Evolutionary conservation across 2,888 invertebrate genomes (phyloP), one percentile per base, ranked within the genome.

Genomic region (Aleiodes leptofemur): DNA sequence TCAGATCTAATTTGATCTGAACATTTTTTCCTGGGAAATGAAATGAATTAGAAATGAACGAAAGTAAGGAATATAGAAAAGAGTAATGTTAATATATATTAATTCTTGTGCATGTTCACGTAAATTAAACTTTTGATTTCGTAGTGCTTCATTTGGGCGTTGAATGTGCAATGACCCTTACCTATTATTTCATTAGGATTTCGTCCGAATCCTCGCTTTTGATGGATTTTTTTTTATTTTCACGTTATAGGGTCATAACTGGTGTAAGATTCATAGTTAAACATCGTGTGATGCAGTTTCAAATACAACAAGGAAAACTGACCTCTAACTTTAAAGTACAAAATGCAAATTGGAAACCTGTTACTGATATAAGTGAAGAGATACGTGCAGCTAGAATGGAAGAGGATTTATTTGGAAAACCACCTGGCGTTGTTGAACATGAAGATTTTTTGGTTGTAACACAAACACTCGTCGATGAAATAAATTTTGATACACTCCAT

Each of bases 231-330:
- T 16, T 51, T 7, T 56, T 0, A 16, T 16, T 56, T 0, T 23
- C 3, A 9, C 16, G 23, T 59, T 31, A 5, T 11, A 59, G 64
- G 23, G 43, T 64, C 4, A 48, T 64, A 48, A 64, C 64, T 11
- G 64, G 64, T 13, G 16, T 64, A 0, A 64, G 23, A 64, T 64
- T 64, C 9, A 16, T 64, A 2, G 23, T 48, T 1, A 43, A 48
- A 48, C 43, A 64, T 16, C 3, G 43, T 7, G 43, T 64, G 3
- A 13, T 64, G 43, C 11, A 64, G 14, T 23, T 64, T 9, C 64
- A 64, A 64, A 64, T 48, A 29, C 64, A 48, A 48, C 64, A 64
- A 64, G 64, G 64, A 23, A 14, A 48, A 23, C 1, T 64, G 16
- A 9, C 2, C 2, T 23, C 7, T n/a, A 9, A 64, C 23, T 43